phyloP scores from a whole-genome alignment of 2,888 invertebrate species.

The Nycteola revayana region DNA sequence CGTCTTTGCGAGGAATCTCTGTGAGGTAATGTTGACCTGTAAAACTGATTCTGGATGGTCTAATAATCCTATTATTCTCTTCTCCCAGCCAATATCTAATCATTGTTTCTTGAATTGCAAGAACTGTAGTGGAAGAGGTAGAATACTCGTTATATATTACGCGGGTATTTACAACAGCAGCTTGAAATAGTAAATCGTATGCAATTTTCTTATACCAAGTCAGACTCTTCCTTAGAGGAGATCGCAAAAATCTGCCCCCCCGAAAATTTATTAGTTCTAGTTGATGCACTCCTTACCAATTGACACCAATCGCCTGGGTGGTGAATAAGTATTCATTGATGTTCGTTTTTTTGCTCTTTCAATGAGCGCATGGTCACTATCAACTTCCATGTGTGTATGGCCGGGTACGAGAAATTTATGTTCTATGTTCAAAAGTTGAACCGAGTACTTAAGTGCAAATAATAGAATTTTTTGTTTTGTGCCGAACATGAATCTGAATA shows the following conservation, averaged over 20 bases:
- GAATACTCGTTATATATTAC: slow-evolving; percentile 11
- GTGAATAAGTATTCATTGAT: slow-evolving; percentile 12
- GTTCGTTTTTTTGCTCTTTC: slow-evolving; percentile 7
- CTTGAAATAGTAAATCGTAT: slow-evolving; percentile 9
- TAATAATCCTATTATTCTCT: too few relatives aligned
- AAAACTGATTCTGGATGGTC: too few relatives aligned
- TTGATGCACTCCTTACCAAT: slow-evolving; percentile 7
- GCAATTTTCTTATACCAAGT: slow-evolving; percentile 16
- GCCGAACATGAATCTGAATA: not conserved
- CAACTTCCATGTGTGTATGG: slow-evolving; percentile 25
- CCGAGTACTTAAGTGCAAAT: slow-evolving; percentile 8
- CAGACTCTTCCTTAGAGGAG: slow-evolving; percentile 11
- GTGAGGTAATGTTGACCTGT: too few relatives aligned
- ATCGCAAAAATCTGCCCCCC: too few relatives aligned
- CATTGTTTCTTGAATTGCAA: slow-evolving; percentile 11
- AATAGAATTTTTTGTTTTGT: slow-evolving; percentile 6
- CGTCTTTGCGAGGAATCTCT: too few relatives aligned
- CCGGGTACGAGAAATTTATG: slow-evolving; percentile 29
- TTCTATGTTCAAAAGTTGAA: slow-evolving; percentile 20
- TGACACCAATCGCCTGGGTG: slow-evolving; percentile 2
- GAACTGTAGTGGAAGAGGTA: slow-evolving; percentile 6
- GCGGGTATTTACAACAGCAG: slow-evolving; percentile 11
- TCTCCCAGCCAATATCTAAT: slow-evolving; percentile 13
- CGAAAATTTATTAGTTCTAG: not conserved
- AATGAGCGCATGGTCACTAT: too few relatives aligned